Evolutionary conservation across 1,140 invertebrate genomes (phyloP).

Genomic region (Chionoecetes opilio): DNA sequence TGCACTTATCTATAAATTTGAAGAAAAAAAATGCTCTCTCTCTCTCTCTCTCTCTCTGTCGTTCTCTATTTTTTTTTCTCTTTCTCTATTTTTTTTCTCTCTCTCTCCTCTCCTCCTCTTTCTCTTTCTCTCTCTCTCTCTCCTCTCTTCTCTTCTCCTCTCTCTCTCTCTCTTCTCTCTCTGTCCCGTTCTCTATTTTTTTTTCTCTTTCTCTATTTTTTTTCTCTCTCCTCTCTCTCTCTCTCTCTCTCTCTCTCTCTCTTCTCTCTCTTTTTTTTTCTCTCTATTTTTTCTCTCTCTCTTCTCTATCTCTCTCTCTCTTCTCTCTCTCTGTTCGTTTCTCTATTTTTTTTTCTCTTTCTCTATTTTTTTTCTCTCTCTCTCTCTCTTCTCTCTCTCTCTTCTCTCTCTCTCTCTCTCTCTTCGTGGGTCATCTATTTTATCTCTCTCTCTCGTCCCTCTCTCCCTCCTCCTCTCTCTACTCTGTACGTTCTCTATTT

Average conservation of each 20-base stretch:
- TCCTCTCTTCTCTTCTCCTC: neutral
- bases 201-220: neutral
- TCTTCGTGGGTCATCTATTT: no score
- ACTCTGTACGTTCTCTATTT: neutral
- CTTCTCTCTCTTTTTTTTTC: neutral
- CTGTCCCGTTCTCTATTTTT: neutral
- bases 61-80: no score
- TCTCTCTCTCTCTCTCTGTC: no score
- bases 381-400: neutral
- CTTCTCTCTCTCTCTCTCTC: neutral
- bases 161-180: neutral
- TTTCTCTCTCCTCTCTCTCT: neutral
- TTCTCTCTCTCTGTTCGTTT: no score
- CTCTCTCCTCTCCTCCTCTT: neutral
- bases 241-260: neutral
- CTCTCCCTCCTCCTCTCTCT: neutral
- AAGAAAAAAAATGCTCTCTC: no score
- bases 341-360: no score
- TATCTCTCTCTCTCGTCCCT: no score
- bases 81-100: no score
- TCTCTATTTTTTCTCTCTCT: neutral
- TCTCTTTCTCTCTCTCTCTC: neutral
- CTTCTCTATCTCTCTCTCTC: no score
- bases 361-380: no score
- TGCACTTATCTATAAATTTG: no score